Conservation (phyloP, 1,140 invertebrate genomes). For the Drosophila sturtevanti region DNA sequence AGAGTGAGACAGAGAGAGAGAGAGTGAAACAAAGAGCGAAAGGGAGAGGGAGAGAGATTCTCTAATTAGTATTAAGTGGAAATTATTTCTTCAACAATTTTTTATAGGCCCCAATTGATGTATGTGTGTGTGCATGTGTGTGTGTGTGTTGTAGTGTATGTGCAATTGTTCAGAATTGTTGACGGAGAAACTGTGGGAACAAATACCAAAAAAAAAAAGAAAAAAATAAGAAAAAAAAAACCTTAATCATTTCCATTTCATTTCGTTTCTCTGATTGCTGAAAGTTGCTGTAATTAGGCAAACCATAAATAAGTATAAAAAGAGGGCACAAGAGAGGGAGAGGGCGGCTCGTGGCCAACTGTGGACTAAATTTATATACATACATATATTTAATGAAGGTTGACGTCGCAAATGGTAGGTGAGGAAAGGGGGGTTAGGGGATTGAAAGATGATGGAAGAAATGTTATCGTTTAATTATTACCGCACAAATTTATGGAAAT, state of each 20-base stretch:
- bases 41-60: slow-evolving; percentile 24
- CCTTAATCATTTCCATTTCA: slow-evolving; percentile 31
- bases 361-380: background rate
- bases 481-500: slow-evolving; percentile 74
- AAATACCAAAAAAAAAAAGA: too few relatives aligned
- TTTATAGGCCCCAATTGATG: slow-evolving; percentile 49
- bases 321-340: slow-evolving; percentile 21
- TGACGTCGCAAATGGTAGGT: slow-evolving; percentile 8
- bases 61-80: slow-evolving; percentile 79
- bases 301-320: slow-evolving; percentile 45
- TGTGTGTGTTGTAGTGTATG: slow-evolving; percentile 19
- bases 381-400: slow-evolving; percentile 1
- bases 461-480: slow-evolving; percentile 72
- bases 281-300: slow-evolving; percentile 58
- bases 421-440: background rate
- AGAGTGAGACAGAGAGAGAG: slow-evolving; percentile 15
- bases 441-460: slow-evolving; percentile 54
- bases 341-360: background rate
- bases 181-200: slow-evolving; percentile 43
- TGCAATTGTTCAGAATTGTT: slow-evolving; percentile 1
- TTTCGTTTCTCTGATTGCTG: slow-evolving; percentile 45
- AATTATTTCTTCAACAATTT: slow-evolving; percentile 70
- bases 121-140: slow-evolving; percentile 33
- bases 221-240: slow-evolving; percentile 22
- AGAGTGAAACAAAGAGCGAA: too few relatives aligned